A percentile compares a stretch with the other conserved stretches of the same genome.
Conservation (phyloP, 2,113 vertebrate species). For the Callospermophilus lateralis region DNA sequence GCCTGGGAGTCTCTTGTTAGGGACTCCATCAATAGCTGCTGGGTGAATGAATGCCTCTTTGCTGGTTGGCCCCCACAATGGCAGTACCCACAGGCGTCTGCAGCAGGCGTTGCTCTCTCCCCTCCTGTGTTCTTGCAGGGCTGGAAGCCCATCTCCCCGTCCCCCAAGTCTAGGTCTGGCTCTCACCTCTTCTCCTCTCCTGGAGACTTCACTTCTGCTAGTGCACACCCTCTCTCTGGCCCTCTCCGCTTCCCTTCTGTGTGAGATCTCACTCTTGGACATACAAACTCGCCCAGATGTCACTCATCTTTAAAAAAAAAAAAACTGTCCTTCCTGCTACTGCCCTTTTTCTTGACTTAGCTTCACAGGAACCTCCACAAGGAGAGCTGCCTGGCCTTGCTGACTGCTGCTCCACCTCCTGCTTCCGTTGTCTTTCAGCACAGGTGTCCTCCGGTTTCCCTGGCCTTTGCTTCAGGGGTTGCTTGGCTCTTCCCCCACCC, state of each 20-base stretch:
- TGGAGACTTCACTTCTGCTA: not conserved
- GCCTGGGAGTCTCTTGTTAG: not conserved
- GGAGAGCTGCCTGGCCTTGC: not conserved
- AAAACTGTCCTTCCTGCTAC: not conserved
- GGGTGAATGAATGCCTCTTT: not conserved
- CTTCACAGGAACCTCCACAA: not conserved
- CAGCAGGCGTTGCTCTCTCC: not conserved
- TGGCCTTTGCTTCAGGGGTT: not conserved
- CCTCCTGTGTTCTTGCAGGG: not conserved
- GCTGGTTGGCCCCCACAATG: not conserved
- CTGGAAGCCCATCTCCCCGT: not conserved
- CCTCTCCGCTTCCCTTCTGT: not conserved
- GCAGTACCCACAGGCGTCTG: accelerated
- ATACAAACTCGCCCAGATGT: not conserved
- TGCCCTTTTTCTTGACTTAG: not conserved
- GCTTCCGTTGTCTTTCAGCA: not conserved
- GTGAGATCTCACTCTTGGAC: not conserved
- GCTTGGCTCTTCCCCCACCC: no score
- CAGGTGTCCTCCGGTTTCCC: not conserved
- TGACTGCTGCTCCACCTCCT: not conserved
- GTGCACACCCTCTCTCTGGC: not conserved
- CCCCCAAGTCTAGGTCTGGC: not conserved
- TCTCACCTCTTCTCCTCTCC: not conserved
- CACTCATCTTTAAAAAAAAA: not conserved
- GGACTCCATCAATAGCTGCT: not conserved